A percentile compares a stretch with the other conserved stretches of the same genome.
Conservation (phyloP, 2,113 vertebrate genomes). For the Oncorhynchus gorbuscha region DNA sequence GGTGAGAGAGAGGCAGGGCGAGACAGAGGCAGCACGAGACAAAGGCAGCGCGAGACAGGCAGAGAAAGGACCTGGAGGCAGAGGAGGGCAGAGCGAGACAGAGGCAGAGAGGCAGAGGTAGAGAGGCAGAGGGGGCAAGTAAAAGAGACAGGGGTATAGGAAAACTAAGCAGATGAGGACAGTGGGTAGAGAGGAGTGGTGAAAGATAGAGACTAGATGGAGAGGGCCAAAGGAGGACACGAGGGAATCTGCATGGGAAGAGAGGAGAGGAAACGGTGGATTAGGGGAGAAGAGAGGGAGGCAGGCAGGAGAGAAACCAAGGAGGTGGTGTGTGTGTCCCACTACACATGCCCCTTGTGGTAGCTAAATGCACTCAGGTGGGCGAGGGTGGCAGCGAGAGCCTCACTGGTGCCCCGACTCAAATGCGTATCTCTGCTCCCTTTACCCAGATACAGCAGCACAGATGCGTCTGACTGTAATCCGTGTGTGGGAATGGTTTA, state of each 20-base stretch:
- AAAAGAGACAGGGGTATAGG: background rate
- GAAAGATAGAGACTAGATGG: background rate
- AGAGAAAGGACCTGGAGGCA: no score
- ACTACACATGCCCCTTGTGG: no score
- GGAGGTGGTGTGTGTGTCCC: background rate
- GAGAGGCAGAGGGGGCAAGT: background rate
- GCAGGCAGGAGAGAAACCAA: background rate
- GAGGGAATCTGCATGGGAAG: background rate
- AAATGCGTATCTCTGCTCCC: no score
- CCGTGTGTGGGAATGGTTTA: no score
- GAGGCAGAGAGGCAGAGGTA: no score
- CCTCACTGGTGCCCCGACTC: no score
- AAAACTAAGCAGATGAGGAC: background rate
- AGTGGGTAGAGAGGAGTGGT: background rate
- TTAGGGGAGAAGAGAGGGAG: constrained; percentile 18
- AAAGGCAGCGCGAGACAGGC: background rate
- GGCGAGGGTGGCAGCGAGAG: no score
- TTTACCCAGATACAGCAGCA: no score
- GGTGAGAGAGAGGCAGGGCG: background rate
- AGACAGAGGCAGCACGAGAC: no score
- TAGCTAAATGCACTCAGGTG: no score
- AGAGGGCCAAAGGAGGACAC: constrained; percentile 25
- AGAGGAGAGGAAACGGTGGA: constrained; percentile 13
- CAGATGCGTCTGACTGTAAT: no score
- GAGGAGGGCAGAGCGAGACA: no score